These are phyloP conservation scores for Gymnobelideus leadbeateri DNA, from an alignment of 2,113 vertebrate species.

Conservation along the genomic window DNA sequence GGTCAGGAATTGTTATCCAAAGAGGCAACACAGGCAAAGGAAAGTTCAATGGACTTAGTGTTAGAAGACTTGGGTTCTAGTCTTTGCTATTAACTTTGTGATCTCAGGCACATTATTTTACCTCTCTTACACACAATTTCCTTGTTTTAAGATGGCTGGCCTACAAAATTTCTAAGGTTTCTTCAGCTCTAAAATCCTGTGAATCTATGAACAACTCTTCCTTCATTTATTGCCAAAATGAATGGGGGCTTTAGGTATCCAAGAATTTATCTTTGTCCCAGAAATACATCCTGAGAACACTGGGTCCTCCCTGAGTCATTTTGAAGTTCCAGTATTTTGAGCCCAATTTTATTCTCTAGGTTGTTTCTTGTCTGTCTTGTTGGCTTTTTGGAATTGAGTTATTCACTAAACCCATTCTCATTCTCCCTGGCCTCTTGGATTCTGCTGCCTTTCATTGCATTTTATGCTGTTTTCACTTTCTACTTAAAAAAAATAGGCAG, in stretches of 20 bases:
- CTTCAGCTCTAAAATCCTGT: neutral
- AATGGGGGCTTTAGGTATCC: neutral
- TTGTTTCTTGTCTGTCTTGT: neutral
- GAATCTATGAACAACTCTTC: neutral
- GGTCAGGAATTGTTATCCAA: neutral
- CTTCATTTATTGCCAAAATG: conserved; percentile 27
- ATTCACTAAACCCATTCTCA: neutral
- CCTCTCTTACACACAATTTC: neutral
- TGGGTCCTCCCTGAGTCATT: conserved; percentile 22
- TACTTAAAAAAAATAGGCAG: conserved; percentile 38
- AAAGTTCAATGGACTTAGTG: neutral
- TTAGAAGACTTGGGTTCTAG: neutral
- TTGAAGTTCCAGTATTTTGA: conserved; percentile 28
- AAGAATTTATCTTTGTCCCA: conserved; percentile 3
- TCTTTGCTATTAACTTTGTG: neutral
- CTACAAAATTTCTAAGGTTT: neutral
- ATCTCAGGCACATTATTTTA: neutral
- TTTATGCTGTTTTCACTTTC: conserved; percentile 37
- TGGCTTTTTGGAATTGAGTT: conserved; percentile 45
- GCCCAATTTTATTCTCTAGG: neutral
- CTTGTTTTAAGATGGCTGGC: neutral
- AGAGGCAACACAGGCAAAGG: neutral
- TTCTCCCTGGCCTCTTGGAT: conserved; percentile 47
- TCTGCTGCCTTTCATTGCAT: conserved; percentile 60
- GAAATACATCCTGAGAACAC: conserved; percentile 11